Conservation (phyloP, 92 coral and sea anemone genomes). For the Zoanthus sociatus region DNA sequence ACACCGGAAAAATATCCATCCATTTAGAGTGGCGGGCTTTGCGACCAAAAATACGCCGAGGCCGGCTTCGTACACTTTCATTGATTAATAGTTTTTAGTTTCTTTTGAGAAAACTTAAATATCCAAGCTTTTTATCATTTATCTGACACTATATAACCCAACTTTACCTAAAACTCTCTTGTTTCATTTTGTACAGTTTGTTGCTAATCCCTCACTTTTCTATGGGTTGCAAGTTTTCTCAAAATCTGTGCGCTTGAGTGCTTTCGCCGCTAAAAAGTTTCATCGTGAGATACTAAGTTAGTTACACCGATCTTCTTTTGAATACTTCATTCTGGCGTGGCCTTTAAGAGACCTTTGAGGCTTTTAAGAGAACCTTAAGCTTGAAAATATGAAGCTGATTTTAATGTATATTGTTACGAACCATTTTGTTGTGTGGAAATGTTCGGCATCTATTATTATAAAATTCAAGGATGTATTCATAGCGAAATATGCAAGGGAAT, state of each 20-base stretch:
- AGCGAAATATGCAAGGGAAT: too few relatives aligned
- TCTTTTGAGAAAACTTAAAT: conserved; percentile 96
- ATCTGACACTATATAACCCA: conserved; percentile 35
- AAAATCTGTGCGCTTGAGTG: conserved; percentile 31
- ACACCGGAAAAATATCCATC: conserved; percentile 71
- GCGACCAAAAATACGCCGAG: conserved; percentile 53
- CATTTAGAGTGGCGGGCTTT: conserved; percentile 88
- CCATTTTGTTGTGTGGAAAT: too few relatives aligned
- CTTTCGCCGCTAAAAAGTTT: not conserved
- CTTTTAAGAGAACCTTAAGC: too few relatives aligned
- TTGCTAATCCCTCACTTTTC: conserved; percentile 46
- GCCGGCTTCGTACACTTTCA: conserved; percentile 45
- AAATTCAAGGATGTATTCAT: too few relatives aligned
- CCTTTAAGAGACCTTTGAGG: not conserved
- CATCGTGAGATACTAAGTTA: not conserved
- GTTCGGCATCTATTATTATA: too few relatives aligned
- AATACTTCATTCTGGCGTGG: not conserved
- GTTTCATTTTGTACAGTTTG: conserved; percentile 17
- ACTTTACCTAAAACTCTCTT: conserved; percentile 25
- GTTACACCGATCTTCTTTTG: not conserved
- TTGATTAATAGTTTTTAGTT: conserved; percentile 46
- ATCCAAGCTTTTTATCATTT: conserved; percentile 49
- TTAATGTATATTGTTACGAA: too few relatives aligned
- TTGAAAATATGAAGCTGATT: too few relatives aligned
- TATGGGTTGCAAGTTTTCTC: conserved; percentile 53